phyloP scores from a whole-genome alignment of 2,113 vertebrate genomes.

The Okapia johnstoni region DNA sequence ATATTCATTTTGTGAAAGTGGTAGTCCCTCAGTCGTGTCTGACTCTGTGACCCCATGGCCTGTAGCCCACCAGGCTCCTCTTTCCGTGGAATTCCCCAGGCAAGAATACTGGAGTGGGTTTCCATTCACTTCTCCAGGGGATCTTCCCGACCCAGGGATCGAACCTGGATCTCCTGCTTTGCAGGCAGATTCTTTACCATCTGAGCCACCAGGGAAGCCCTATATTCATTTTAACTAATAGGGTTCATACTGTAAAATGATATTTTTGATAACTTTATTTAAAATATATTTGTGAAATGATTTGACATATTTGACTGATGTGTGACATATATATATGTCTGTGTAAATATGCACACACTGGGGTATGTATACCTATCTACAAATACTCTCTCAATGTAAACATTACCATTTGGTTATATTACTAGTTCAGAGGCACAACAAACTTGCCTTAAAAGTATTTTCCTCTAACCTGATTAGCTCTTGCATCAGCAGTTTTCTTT shows the following conservation, averaged over 20 bases:
- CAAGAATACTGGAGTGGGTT: not conserved
- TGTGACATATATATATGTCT: not conserved
- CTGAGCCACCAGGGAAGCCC: not conserved
- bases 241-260: not conserved
- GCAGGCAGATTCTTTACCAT: not conserved
- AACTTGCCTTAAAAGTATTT: not conserved
- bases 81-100: not conserved
- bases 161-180: not conserved
- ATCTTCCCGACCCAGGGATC: not conserved
- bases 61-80: not conserved
- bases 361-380: not conserved
- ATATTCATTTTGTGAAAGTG: not conserved
- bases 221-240: not conserved
- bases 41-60: not conserved
- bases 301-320: not conserved
- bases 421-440: not conserved
- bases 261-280: not conserved
- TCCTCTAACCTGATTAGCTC: not conserved
- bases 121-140: not conserved
- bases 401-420: not conserved
- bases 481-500: conserved; percentile 2
- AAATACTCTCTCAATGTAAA: not conserved
- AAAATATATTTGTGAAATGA: not conserved
- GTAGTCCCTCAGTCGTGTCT: not conserved
- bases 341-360: not conserved